These are phyloP conservation scores for Epinotia nisella DNA, from an alignment of 2,888 invertebrate genomes.

Conservation along the genomic window DNA sequence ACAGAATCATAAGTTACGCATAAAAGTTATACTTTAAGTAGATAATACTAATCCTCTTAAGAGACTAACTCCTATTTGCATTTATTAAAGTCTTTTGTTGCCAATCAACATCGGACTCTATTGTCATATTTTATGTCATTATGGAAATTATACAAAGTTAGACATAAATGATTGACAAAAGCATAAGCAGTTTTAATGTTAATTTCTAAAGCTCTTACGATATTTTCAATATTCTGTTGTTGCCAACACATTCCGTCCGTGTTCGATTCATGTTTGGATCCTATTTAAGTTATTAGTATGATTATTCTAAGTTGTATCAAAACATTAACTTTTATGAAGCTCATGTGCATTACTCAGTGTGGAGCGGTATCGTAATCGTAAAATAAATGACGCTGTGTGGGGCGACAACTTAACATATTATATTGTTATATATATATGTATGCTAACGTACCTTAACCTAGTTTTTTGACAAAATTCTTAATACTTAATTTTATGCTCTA, in stretches of 20 bases:
- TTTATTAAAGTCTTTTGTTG: conserved; percentile 11
- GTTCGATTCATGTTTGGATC: background rate
- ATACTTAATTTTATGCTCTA: background rate
- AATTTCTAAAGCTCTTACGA: conserved; percentile 3
- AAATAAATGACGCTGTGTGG: conserved; percentile 12
- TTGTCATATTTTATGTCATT: conserved; percentile 19
- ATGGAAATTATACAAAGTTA: conserved; percentile 26
- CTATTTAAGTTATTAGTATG: background rate
- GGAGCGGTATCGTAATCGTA: conserved; percentile 11
- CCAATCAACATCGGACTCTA: background rate
- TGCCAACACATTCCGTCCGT: background rate
- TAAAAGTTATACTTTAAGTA: background rate
- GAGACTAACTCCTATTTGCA: conserved; percentile 4
- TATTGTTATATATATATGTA: background rate
- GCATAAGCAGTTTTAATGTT: conserved; percentile 16
- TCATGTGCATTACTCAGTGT: conserved; percentile 4
- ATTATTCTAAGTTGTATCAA: conserved; percentile 1
- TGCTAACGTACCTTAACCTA: background rate
- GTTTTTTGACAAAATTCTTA: background rate
- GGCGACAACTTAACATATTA: background rate
- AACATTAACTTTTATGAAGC: conserved; percentile 21
- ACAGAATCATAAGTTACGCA: no score
- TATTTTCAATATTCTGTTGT: background rate
- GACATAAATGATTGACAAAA: conserved; percentile 21
- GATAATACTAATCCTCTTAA: background rate